These are phyloP conservation scores for Rhombomys opimus DNA, from an alignment of 2,113 vertebrate species.

Conservation along the genomic window DNA sequence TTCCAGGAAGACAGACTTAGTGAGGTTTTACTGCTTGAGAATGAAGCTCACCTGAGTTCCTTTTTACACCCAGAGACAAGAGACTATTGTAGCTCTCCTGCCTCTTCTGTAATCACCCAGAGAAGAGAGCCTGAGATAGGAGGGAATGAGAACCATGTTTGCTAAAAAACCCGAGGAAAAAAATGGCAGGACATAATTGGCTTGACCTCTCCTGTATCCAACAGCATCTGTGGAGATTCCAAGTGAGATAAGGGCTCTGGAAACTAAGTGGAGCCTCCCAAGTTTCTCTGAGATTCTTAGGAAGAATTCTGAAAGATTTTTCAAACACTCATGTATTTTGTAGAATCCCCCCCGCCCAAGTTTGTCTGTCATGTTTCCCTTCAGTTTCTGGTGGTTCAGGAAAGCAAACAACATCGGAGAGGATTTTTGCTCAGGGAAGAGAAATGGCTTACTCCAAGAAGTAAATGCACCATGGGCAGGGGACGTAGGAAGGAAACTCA, in stretches of 20 bases:
- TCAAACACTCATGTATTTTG: background rate
- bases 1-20: background rate
- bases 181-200: no score
- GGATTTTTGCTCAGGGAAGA: background rate
- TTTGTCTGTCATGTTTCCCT: slow-evolving; percentile 2
- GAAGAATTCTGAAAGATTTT: background rate
- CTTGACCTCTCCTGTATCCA: background rate
- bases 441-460: background rate
- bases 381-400: background rate
- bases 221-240: background rate
- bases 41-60: background rate
- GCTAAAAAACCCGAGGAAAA: background rate
- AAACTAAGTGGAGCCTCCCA: background rate
- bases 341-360: background rate
- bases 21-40: background rate
- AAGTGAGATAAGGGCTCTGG: background rate
- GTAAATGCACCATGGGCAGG: background rate
- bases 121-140: background rate
- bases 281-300: background rate
- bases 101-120: background rate
- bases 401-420: background rate
- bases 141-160: background rate
- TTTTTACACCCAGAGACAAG: background rate
- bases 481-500: background rate
- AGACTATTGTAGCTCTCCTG: background rate